A percentile compares a stretch with the other conserved stretches of the same genome.
Evolutionary conservation across 2,113 vertebrate genomes (phyloP).

Genomic region (Thryonomys swinderianus): DNA sequence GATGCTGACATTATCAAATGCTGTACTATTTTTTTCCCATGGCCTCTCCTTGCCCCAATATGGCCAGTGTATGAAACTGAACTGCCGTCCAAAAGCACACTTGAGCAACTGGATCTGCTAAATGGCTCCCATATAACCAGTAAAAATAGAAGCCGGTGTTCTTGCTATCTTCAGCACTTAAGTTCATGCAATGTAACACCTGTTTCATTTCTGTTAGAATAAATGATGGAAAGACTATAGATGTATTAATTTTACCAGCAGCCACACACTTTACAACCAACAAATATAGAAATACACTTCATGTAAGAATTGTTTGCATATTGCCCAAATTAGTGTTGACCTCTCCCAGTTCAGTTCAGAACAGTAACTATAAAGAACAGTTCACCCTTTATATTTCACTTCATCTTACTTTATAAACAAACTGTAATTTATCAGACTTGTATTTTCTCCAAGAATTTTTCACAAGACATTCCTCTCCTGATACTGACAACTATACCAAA

Average conservation of each 20-base stretch:
- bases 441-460: conserved; percentile 39
- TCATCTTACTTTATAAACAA: conserved; percentile 33
- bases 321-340: conserved; percentile 57
- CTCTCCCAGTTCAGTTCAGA: conserved; percentile 40
- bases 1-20: conserved; percentile 99
- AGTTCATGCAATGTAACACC: conserved; percentile 85
- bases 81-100: conserved; percentile 89
- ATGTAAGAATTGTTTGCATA: conserved; percentile 16
- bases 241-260: conserved; percentile 81
- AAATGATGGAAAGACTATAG: conserved; percentile 74
- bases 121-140: conserved; percentile 85
- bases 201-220: conserved; percentile 83
- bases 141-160: conserved; percentile 91
- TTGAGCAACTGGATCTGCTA: conserved; percentile 90
- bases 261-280: conserved; percentile 65
- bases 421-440: conserved; percentile 31
- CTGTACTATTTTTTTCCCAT: conserved; percentile 89
- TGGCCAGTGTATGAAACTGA: conserved; percentile 93
- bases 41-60: conserved; percentile 96
- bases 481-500: conserved; percentile 32
- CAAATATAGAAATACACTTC: conserved; percentile 68
- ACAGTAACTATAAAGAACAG: neutral
- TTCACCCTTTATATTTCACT: conserved; percentile 24
- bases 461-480: conserved; percentile 13
- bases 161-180: conserved; percentile 85